Evolutionary conservation across 2,888 invertebrate genomes (phyloP), one percentile per base, ranked within the genome.

Genomic region (Acanthopleura granulata): DNA sequence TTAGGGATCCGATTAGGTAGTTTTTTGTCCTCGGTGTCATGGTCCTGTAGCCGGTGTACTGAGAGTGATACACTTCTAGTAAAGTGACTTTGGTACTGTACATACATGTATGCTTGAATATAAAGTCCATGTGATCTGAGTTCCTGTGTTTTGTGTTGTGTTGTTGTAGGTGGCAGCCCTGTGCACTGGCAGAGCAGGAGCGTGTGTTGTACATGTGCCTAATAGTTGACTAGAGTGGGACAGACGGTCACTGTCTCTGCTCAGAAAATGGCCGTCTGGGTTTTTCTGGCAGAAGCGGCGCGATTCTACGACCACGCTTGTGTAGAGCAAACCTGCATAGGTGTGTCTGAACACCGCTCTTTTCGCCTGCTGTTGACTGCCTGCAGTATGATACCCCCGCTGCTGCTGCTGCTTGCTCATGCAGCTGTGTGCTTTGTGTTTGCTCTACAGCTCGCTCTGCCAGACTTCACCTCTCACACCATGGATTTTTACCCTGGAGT

Each of bases 101-200:
- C 40, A 40, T 40, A n/a, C n/a, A n/a, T n/a, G n/a, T n/a, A 40
- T 40, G 40, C 40, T 40, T 40, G 9, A 3, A 40, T 9, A 40
- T 40, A 40, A 40, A 40, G 9, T 40, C 40, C n/a, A n/a, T n/a
- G 40, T 9, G 9, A 40, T 6, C 3, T 6, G 9, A 40, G 57
- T 57, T 12, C 12, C 3, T 22, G 18, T 18, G 6, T 57, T 57
- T 1, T n/a, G 57, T 57, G 57, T 66, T 66, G 14, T 66, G 4
- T 66, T 66, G 29, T 66, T 93, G 40, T 93, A 95, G 91, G 92
- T 96, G 78, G 93, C 95, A 16, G 93, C 95, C 49, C 92, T 97
- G 79, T 94, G 94, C 86, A 94, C 94, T 49, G 96, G 96, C 22
- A 93, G 97, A 79, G 97, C 97, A 40, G 97, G 97, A 78, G 95